Evolutionary conservation across 2,113 vertebrate species (phyloP), one percentile per base, ranked within the genome.

Genomic region (Collichthys lucidus): DNA sequence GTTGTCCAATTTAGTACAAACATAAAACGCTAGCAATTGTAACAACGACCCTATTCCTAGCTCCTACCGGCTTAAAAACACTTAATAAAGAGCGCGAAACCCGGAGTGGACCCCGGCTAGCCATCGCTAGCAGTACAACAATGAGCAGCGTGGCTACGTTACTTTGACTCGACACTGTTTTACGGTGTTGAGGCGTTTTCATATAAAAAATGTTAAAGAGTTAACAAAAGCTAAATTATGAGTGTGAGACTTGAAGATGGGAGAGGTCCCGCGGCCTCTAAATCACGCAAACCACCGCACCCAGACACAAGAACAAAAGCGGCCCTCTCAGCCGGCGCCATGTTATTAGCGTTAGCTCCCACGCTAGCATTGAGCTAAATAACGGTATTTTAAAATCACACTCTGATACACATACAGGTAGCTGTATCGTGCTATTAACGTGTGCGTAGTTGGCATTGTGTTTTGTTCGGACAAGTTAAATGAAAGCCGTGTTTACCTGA

Each of bases 251-350:
- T 17, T 64, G 68, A 17, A 19, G 79, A 40, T 1, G 0, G 8
- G 24, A 2, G 16, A 5, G 19, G 7, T 46, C 12, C 3, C 2
- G 20, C 47, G 50, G 24, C 56, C 67, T 35, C 16, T 9, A 26
- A 26, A 2, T 7, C 17, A 53, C 35, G 31, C n/a, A 53, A 4
- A 62, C n/a, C 17, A 88, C 88, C 91, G 88, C 92, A 90, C 89
- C 86, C 89, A 79, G 74, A 67, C 67, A 72, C 49, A 76, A 89
- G 91, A 93, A 94, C 91, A 93, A 94, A 92, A 94, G 91, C 90
- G 90, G 92, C 87, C 91, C 67, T 87, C 77, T 84, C 31, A 64
- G 61, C 77, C 91, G 89, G 74, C 91, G 91, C 92, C 91, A 94
- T 88, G 80, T 91, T 92, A 88, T 75, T 85, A 87, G 68, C 66